These are phyloP conservation scores for Cariama cristata DNA, from an alignment of 2,113 vertebrate genomes.

Conservation along the genomic window DNA sequence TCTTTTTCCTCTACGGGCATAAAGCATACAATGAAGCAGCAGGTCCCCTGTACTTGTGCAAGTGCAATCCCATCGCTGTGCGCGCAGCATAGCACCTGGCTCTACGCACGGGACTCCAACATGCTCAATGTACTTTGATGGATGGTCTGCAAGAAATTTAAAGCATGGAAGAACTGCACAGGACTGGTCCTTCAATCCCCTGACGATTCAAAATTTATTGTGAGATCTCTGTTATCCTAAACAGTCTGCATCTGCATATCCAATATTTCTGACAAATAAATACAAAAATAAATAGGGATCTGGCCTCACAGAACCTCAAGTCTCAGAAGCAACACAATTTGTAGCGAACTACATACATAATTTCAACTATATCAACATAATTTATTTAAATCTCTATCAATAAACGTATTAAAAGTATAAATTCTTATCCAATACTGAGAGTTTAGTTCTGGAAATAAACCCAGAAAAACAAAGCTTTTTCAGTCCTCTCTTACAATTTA, in stretches of 20 bases:
- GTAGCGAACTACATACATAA: slow-evolving; percentile 64
- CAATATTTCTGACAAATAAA: slow-evolving; percentile 73
- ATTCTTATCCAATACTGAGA: slow-evolving; percentile 67
- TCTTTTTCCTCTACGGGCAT: slow-evolving; percentile 22
- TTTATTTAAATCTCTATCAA: slow-evolving; percentile 71
- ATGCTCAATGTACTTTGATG: slow-evolving; percentile 26
- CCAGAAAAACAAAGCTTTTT: slow-evolving; percentile 60
- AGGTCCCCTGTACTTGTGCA: slow-evolving; percentile 42
- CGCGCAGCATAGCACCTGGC: not conserved
- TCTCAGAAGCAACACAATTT: slow-evolving; percentile 59
- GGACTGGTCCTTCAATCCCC: slow-evolving; percentile 13
- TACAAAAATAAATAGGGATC: slow-evolving; percentile 78
- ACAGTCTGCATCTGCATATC: slow-evolving; percentile 1
- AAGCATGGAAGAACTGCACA: slow-evolving; percentile 53
- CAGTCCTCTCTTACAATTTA: slow-evolving; percentile 49
- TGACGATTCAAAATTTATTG: slow-evolving; percentile 7
- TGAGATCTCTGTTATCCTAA: slow-evolving; percentile 20
- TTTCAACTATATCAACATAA: slow-evolving; percentile 67
- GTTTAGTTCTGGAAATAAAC: slow-evolving; percentile 57
- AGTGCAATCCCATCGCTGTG: slow-evolving; percentile 4
- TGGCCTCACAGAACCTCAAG: slow-evolving; percentile 61
- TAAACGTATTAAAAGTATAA: slow-evolving; percentile 72
- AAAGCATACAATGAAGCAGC: slow-evolving; percentile 36
- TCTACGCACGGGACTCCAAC: slow-evolving; percentile 34
- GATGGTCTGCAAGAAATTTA: slow-evolving; percentile 39